Conservation (phyloP, 2,888 invertebrate species). For the Exocentrus adspersus region DNA sequence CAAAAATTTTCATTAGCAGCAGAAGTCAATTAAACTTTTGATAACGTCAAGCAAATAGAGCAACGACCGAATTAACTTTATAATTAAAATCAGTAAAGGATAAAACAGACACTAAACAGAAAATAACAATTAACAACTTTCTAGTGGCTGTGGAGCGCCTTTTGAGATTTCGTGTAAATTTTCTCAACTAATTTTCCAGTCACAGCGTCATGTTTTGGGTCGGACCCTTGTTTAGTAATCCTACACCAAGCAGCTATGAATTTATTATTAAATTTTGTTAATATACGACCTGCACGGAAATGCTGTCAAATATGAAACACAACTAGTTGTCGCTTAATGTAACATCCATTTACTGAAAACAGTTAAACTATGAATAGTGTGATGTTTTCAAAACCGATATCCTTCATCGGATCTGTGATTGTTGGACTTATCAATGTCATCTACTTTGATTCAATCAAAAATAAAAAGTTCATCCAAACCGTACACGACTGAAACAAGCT, state of each 20-base stretch:
- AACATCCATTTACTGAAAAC: too few relatives aligned
- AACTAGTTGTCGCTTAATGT: too few relatives aligned
- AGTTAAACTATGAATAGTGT: too few relatives aligned
- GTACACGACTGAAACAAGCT: too few relatives aligned
- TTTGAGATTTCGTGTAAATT: constrained; percentile 14
- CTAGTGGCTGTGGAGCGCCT: not conserved
- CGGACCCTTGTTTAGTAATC: constrained; percentile 11
- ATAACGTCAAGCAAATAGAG: not conserved
- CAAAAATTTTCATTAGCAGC: not conserved
- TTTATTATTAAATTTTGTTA: not conserved
- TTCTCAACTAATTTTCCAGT: constrained; percentile 13
- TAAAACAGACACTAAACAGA: not conserved
- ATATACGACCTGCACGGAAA: not conserved
- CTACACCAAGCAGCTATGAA: not conserved
- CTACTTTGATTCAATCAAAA: too few relatives aligned
- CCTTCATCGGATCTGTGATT: too few relatives aligned
- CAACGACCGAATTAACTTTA: not conserved
- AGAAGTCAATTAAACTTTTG: not conserved
- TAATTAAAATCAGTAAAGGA: not conserved
- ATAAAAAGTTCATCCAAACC: too few relatives aligned
- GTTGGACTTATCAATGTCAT: too few relatives aligned
- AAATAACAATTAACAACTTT: constrained; percentile 18
- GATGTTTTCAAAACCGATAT: too few relatives aligned
- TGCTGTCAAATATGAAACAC: not conserved
- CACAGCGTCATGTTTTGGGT: not conserved